Base-by-base conservation (phyloP, 2,888 invertebrate species). In the Diarsia mendica region DNA sequence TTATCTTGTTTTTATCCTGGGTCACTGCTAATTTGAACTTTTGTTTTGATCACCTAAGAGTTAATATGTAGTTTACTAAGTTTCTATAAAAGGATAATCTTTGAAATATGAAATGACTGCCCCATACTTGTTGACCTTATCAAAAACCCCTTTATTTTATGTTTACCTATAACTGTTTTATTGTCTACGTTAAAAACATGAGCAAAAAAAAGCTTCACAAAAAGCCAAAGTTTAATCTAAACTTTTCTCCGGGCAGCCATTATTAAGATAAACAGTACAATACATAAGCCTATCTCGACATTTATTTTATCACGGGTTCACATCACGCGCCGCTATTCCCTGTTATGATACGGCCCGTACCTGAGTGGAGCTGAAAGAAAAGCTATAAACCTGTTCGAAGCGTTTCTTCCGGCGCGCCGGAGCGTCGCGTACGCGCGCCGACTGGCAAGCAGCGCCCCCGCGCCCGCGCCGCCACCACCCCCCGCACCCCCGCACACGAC, bases 221-320 rank as follows among this genome's bases (percentile, higher is more conserved):
- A 92, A 92, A 91, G 87, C 90, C 89, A 87, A 93, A 94, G 92
- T 95, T 95, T 95, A 95, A 96, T 95, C 94, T 94, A 95, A 96
- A 95, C 93, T 96, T 96, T 95, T 93, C 96, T 96, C 96, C 91
- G 88, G 92, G 92, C 91, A 92, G 95, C 96, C 95, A 96, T 96
- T 96, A 96, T 96, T 95, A 96, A 96, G 96, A 96, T 96, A 96
- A 96, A 96, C 96, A 96, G 96, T 95, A 96, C 96, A 96, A 96
- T 96, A 96, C 96, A 96, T 96, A 96, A 96, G 96, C 96, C 96
- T 96, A 96, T 96, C 96, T 96, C 95, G 96, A 96, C 96, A 93
- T 95, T 96, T 96, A 96, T 96, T 96, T 96, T 96, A 96, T 96
- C 96, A 94, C 95, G 96, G 95, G 96, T 96, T 96, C 96, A 96